These are phyloP conservation scores for Stomatorhinus walkeri DNA, from an alignment of 2,797 vertebrate species.

Conservation along the genomic window DNA sequence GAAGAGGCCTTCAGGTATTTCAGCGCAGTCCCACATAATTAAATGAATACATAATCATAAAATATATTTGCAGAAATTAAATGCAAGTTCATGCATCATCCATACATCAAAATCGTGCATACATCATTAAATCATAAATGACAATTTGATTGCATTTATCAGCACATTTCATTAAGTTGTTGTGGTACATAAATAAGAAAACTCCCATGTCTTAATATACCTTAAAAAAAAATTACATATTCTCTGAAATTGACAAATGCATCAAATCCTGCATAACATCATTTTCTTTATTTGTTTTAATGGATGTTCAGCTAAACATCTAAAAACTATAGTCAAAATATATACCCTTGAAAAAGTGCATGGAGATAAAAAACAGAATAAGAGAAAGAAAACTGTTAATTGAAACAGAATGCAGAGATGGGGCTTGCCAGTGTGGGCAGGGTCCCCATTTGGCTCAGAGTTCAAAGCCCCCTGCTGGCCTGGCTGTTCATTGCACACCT, in stretches of 20 bases:
- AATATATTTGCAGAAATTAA: not conserved
- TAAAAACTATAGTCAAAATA: not conserved
- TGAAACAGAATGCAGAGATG: constrained; percentile 60
- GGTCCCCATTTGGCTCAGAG: constrained; percentile 63
- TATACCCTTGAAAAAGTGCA: not conserved
- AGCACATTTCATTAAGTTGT: not conserved
- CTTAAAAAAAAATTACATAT: not conserved
- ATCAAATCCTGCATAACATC: not conserved
- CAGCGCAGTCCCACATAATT: not conserved
- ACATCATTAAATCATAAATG: not conserved
- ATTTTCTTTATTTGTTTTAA: not conserved
- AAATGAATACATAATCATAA: not conserved
- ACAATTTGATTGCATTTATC: not conserved
- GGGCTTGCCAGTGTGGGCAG: constrained; percentile 56
- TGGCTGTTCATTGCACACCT: constrained; percentile 56
- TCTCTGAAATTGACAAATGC: not conserved
- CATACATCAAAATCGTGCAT: not conserved
- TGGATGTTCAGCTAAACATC: not conserved
- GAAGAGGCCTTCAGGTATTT: not conserved
- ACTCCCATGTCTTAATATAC: not conserved
- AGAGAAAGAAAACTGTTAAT: constrained; percentile 46
- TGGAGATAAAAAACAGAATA: constrained; percentile 30
- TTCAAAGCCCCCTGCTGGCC: constrained; percentile 60
- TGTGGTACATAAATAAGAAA: not conserved
- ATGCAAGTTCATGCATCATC: not conserved